A percentile compares a stretch with the other conserved stretches of the same genome.
Evolutionary conservation across 2,113 vertebrate species (phyloP).

Genomic region (Morone saxatilis): DNA sequence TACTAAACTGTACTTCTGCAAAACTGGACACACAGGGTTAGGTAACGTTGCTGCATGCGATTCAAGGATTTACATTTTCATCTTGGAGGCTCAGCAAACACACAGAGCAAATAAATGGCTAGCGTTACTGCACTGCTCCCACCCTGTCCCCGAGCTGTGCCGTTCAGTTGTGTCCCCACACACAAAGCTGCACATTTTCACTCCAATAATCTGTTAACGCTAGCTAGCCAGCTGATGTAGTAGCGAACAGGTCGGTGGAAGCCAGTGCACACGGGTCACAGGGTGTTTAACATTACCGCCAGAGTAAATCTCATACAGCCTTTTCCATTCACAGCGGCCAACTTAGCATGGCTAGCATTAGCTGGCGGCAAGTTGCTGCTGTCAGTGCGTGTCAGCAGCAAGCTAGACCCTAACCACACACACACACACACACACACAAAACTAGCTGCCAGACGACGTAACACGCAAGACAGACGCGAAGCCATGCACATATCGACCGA

Average conservation of each 20-base stretch:
- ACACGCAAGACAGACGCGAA: background rate
- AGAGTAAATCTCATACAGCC: conserved; percentile 27
- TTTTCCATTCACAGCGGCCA: conserved; percentile 47
- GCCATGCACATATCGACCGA: background rate
- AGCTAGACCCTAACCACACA: background rate
- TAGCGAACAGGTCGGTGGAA: too few species aligned
- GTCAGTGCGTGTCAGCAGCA: conserved; percentile 18
- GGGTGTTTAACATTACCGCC: conserved; percentile 32
- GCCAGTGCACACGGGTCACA: conserved; percentile 2
- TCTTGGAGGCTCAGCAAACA: background rate
- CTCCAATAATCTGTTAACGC: background rate
- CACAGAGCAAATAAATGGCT: background rate
- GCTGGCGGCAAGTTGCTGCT: conserved; percentile 53
- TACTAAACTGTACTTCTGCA: background rate
- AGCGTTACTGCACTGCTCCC: background rate
- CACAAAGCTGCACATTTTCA: background rate
- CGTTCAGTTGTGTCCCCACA: background rate
- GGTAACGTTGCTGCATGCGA: background rate
- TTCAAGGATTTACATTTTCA: background rate
- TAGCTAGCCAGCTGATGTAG: background rate
- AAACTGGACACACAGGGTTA: background rate
- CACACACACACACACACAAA: background rate
- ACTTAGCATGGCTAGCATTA: conserved; percentile 65
- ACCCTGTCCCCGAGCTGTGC: background rate
- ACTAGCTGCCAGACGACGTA: background rate